Evolutionary conservation across 1,140 invertebrate species (phyloP).

Genomic region (Trichomalopsis sarcophagae): DNA sequence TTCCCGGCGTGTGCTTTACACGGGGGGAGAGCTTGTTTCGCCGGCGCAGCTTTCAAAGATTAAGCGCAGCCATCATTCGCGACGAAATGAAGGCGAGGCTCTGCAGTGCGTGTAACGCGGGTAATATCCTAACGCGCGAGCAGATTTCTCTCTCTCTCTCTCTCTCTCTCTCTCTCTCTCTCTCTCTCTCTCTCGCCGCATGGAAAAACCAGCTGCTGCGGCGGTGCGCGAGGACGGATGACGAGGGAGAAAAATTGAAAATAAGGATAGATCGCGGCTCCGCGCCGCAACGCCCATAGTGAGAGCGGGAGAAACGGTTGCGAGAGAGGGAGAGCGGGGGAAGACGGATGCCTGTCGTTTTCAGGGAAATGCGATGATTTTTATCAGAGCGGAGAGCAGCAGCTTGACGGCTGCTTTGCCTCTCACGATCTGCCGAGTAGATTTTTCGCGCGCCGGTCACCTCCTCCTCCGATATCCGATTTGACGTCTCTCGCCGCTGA

Average conservation of each 20-base stretch:
- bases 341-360: conserved; percentile 18
- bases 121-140: neutral
- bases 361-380: conserved; percentile 29
- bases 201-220: neutral
- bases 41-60: neutral
- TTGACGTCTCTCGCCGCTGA: neutral
- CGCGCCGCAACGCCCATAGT: neutral
- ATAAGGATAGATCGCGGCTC: neutral
- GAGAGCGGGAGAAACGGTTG: neutral
- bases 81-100: neutral
- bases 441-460: neutral
- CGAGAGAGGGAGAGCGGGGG: neutral
- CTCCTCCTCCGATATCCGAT: neutral
- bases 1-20: neutral
- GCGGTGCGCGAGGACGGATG: neutral
- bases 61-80: neutral
- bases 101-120: too few species aligned
- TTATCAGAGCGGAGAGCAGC: conserved; percentile 1
- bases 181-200: neutral
- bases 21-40: neutral
- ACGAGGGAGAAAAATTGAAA: conserved; percentile 30
- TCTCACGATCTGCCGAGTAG: neutral
- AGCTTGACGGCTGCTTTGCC: neutral
- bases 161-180: neutral
- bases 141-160: neutral